phyloP scores from a whole-genome alignment of 1,140 invertebrate species.

The Melanaphis sacchari region DNA sequence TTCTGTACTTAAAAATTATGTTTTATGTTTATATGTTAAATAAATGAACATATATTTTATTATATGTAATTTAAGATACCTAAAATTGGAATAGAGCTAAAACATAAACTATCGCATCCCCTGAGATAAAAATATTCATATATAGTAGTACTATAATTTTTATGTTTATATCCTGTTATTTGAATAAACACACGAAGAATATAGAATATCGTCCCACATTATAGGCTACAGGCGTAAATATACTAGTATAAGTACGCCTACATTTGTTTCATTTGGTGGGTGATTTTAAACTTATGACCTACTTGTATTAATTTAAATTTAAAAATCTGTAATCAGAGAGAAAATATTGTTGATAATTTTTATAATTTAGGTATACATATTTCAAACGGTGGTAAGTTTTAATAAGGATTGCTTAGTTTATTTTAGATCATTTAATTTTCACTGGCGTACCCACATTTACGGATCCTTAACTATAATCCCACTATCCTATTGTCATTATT shows the following conservation, averaged over 20 bases:
- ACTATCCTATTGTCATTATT: not conserved
- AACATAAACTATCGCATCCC: not conserved
- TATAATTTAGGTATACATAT: not conserved
- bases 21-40: no score
- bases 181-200: constrained; percentile 19
- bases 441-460: not conserved
- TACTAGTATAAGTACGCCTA: constrained; percentile 42
- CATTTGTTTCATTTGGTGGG: constrained; percentile 41
- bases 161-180: constrained; percentile 52
- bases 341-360: not conserved
- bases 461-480: constrained; percentile 2
- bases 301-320: constrained; percentile 33
- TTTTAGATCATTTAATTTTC: not conserved
- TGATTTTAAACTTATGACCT: constrained; percentile 55
- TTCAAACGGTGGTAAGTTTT: not conserved
- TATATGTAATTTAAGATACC: not conserved
- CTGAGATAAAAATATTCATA: not conserved
- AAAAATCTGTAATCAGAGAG: not conserved
- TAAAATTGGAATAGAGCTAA: not conserved
- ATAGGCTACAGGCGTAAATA: constrained; percentile 23
- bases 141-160: not conserved
- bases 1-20: not conserved
- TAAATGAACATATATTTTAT: not conserved
- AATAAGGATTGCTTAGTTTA: not conserved
- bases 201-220: constrained; percentile 24